phyloP scores from a whole-genome alignment of 2,113 vertebrate genomes.

The Cyprinodon tularosa region DNA sequence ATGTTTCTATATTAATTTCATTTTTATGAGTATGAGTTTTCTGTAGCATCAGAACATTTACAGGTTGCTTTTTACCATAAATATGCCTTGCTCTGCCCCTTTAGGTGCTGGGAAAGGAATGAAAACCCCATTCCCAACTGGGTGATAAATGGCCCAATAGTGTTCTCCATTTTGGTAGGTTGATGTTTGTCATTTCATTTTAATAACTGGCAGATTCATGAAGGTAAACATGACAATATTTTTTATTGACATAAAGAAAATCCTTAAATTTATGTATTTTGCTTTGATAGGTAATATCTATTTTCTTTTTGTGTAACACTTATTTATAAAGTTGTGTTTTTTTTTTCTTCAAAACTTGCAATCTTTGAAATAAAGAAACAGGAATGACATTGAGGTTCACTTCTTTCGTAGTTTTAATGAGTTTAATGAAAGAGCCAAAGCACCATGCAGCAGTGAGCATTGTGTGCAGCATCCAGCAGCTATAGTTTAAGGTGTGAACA shows the following conservation, averaged over 20 bases:
- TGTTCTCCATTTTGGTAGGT: constrained; percentile 90
- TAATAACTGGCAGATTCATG: not conserved
- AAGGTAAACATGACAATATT: no score
- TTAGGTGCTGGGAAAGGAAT: constrained; percentile 94
- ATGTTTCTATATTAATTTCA: no score
- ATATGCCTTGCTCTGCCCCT: not conserved
- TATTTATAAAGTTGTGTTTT: no score
- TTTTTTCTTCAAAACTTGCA: not conserved
- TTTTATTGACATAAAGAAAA: no score
- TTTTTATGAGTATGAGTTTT: no score
- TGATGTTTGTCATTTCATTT: not conserved
- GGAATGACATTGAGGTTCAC: not conserved
- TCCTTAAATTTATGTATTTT: no score
- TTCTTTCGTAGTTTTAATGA: not conserved
- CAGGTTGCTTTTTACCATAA: not conserved
- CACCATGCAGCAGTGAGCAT: not conserved
- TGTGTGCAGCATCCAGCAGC: not conserved
- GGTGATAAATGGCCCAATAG: constrained; percentile 93
- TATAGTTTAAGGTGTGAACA: not conserved
- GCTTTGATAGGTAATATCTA: no score
- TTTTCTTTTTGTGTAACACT: no score
- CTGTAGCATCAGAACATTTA: not conserved
- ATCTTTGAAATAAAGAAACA: not conserved
- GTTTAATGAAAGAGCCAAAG: not conserved
- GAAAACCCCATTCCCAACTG: constrained; percentile 87